Evolutionary conservation across 2,797 vertebrate genomes (phyloP).

Genomic region (Tenualosa thibaudeaui): DNA sequence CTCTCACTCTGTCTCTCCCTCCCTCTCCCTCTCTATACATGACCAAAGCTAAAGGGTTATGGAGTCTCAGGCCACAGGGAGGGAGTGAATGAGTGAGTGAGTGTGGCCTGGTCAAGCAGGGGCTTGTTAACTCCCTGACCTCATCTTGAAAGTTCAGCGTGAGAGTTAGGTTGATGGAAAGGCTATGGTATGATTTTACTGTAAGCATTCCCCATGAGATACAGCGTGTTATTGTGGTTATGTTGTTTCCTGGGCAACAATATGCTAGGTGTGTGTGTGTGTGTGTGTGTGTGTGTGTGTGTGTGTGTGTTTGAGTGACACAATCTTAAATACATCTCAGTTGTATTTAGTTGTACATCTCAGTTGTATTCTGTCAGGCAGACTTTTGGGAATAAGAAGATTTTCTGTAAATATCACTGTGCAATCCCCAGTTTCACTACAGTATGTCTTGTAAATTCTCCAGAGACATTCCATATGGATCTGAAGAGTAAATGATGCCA

Average conservation of each 20-base stretch:
- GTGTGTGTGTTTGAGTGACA: background rate
- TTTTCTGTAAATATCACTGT: background rate
- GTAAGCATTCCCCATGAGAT: conserved; percentile 16
- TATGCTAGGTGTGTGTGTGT: background rate
- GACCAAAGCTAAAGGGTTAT: background rate
- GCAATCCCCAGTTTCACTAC: background rate
- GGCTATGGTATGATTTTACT: conserved; percentile 8
- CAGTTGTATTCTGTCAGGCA: background rate
- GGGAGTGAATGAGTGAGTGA: background rate
- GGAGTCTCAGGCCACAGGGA: background rate
- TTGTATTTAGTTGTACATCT: no score
- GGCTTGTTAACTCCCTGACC: conserved; percentile 20
- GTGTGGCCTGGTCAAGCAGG: conserved; percentile 1
- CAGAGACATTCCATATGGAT: background rate
- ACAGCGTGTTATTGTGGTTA: conserved; percentile 7
- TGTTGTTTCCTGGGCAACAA: background rate
- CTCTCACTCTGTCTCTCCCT: no score
- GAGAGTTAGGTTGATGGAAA: background rate
- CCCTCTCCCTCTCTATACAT: background rate
- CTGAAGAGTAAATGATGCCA: background rate
- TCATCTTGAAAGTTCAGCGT: background rate
- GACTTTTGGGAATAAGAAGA: background rate
- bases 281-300: background rate
- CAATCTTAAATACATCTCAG: no score
- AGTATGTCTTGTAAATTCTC: background rate